Evolutionary conservation across 2,888 invertebrate genomes (phyloP).

Genomic region (Dendrolimus houi): DNA sequence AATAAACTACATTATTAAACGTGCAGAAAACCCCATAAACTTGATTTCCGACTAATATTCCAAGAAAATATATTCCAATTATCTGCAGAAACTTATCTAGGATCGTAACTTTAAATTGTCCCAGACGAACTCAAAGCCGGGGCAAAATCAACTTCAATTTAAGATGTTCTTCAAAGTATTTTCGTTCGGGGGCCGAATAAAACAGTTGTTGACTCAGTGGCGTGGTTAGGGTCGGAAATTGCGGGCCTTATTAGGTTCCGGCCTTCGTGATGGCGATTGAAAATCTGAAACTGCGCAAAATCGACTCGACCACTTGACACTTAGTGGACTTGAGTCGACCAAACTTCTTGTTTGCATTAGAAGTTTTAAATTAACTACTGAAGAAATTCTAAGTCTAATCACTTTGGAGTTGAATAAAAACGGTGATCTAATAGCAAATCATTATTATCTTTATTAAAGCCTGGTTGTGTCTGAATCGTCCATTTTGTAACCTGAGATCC

Average conservation of each 20-base stretch:
- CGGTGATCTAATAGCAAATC: no score
- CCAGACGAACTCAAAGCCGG: conserved; percentile 12
- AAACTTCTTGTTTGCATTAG: no score
- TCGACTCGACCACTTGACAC: conserved; percentile 30
- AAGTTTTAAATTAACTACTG: no score
- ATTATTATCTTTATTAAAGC: no score
- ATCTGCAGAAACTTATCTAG: not conserved
- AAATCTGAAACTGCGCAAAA: conserved; percentile 40
- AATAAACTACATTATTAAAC: no score
- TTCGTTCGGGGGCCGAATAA: conserved; percentile 37
- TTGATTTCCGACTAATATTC: not conserved
- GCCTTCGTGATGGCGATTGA: conserved; percentile 42
- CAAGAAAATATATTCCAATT: not conserved
- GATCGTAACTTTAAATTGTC: conserved; percentile 12
- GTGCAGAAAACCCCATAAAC: not conserved
- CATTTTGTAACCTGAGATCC: no score
- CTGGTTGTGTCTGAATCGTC: no score
- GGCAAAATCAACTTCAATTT: conserved; percentile 10
- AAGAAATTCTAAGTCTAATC: no score
- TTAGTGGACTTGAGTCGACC: not conserved
- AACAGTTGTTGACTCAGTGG: conserved; percentile 49
- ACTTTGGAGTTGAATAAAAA: no score
- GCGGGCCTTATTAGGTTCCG: conserved; percentile 67
- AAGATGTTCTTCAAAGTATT: conserved; percentile 34
- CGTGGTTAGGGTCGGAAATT: conserved; percentile 56